Base-by-base conservation (phyloP, 2,113 vertebrate species). In the Mastomys coucha region DNA sequence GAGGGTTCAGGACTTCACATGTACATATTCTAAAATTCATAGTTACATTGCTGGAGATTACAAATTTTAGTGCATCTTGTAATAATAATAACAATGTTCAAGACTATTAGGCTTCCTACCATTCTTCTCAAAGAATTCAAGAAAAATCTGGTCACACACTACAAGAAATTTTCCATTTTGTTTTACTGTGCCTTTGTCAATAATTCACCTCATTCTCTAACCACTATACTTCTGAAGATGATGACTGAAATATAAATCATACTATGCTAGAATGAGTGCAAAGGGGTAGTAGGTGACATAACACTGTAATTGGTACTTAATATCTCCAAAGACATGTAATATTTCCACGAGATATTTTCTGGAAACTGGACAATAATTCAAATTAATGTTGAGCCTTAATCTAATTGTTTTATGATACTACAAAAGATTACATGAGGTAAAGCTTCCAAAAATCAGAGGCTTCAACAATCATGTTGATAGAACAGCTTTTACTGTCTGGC, bases 311-410 rank as follows among this genome's bases (percentile, higher is more conserved):
- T 60, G 91, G 94, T 94, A 67, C 67, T 94, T 97, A 97, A 93
- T 96, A 92, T 97, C 92, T 96, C 80, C 70, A 91, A 96, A 97
- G 96, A 88, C 91, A 91, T 95, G 82, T 85, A 94, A 91, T 97
- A 96, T 97, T 94, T 94, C 89, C 91, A 98, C 76, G 85, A 97
- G 93, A 86, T 94, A 96, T 80, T 97, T 97, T 98, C 96, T 93
- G 98, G 97, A 98, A 98, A 97, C 56, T 80, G 96, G 95, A 97
- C 97, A 92, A 98, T 97, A 89, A 97, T 94, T 98, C 58, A 85
- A 95, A 96, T 96, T 97, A 98, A 98, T 93, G 95, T 77, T 93
- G 96, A 98, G 70, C 51, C 84, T 95, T 89, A 97, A 98, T 98
- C 97, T 97, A 88, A 98, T 98, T 97, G 58, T 92, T 94, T 91